Evolutionary conservation across 1,140 invertebrate species (phyloP).

Genomic region (Drosophila arawakana): DNA sequence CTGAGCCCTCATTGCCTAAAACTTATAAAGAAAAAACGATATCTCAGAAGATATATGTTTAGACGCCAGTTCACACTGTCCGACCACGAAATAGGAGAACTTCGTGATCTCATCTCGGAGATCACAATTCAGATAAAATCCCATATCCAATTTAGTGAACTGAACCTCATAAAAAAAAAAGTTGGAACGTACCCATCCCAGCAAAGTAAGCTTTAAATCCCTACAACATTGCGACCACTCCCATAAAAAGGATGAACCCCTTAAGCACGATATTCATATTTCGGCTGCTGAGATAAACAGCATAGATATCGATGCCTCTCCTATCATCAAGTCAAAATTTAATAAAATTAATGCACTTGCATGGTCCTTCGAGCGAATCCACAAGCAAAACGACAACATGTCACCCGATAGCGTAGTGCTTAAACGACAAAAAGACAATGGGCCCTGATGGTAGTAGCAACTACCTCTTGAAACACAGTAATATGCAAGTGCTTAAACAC

Average conservation of each 20-base stretch:
- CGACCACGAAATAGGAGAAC: too few species aligned
- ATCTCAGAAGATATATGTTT: neutral
- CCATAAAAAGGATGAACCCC: neutral
- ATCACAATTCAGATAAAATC: too few species aligned
- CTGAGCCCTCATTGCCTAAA: neutral
- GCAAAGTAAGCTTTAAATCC: too few species aligned
- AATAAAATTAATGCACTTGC: conserved; percentile 18
- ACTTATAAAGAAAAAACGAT: neutral
- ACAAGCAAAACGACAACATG: conserved; percentile 13
- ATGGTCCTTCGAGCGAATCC: conserved; percentile 9
- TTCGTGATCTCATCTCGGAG: too few species aligned
- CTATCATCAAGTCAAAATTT: neutral
- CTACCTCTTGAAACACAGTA: conserved; percentile 8
- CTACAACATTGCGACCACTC: too few species aligned
- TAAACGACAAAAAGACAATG: too few species aligned
- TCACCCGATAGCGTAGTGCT: neutral
- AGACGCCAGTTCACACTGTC: too few species aligned
- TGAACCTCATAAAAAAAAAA: too few species aligned
- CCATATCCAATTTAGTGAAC: too few species aligned
- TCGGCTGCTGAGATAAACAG: neutral
- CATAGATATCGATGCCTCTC: neutral
- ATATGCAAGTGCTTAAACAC: conserved; percentile 4
- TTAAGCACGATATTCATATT: neutral
- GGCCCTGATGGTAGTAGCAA: too few species aligned
- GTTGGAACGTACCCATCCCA: too few species aligned